Base-by-base conservation (phyloP, 2,888 invertebrate genomes). In the Protula sp. region DNA sequence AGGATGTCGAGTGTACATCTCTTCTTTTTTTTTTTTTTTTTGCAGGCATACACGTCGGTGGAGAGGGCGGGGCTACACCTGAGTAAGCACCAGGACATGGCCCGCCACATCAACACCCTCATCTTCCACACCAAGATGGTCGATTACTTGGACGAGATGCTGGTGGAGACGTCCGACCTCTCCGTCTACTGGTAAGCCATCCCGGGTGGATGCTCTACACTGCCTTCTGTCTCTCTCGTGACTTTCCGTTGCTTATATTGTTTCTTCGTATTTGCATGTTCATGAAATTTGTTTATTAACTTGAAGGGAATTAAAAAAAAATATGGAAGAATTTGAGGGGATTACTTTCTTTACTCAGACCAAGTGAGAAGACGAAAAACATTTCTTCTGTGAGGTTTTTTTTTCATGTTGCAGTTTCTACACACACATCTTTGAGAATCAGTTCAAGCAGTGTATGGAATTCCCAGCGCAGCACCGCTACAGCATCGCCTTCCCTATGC, bases 71-170 rank as follows among this genome's bases (percentile, higher is more conserved):
- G 69, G 80, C 90, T 82, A 85, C 76, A 81, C 50, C 85, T 99
- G 53, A 85, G 87, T 9, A 92, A 94, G 71, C 89, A 94, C 73
- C 85, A 88, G 69, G 91, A 92, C 61, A 82, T 99, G 62, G 92
- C 94, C 3, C 89, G 90, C 54, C 87, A 94, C 67, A 87, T 99
- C 80, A 99, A 99, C 81, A 93, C 92, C 48, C 89, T 97, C 79
- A 88, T 92, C 38, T 99, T 98, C 77, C 99, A 99, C 77, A 92
- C 97, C 0, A 92, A 94, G 82, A 94, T 99, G 88, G 94, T 99
- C 1, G 99, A 99, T 79, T 92, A 91, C 80, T 85, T 99, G 55
- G 98, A 98, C 82, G 95, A 98, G 82, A 91, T 99, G 79, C 85
- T 99, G 71, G 89, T 91, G 1, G 98, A 99, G 82, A 93, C 95